phyloP scores from a whole-genome alignment of 2,888 invertebrate genomes.

The Drosophila antonietae region DNA sequence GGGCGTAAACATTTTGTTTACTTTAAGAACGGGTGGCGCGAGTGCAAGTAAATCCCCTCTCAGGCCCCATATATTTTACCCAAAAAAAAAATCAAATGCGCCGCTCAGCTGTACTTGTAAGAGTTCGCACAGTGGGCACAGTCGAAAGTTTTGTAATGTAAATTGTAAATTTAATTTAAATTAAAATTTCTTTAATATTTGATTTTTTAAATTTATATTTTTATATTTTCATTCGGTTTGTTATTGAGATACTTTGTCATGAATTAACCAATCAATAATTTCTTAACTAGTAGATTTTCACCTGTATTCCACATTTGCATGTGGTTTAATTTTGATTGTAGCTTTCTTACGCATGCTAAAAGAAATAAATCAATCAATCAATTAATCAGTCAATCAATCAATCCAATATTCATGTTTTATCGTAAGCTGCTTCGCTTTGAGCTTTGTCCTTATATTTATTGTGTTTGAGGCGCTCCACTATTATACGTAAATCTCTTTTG shows the following conservation, averaged over 20 bases:
- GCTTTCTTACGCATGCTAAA: background rate
- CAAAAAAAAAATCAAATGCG: slow-evolving; percentile 1
- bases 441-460: slow-evolving; percentile 4
- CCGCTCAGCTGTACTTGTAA: background rate
- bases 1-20: slow-evolving; percentile 42
- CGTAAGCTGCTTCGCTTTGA: background rate
- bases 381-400: background rate
- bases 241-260: too few species aligned
- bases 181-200: background rate
- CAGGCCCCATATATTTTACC: background rate
- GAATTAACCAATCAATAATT: background rate
- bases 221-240: too few species aligned
- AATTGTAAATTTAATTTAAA: background rate
- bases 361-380: background rate
- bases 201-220: too few species aligned
- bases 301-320: background rate
- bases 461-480: slow-evolving; percentile 57
- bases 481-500: slow-evolving; percentile 76
- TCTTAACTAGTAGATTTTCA: background rate
- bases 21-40: slow-evolving; percentile 26
- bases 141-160: background rate
- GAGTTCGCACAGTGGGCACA: slow-evolving; percentile 7
- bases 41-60: slow-evolving; percentile 12
- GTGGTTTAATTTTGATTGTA: background rate
- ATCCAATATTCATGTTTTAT: background rate